Evolutionary conservation across 2,113 vertebrate species (phyloP).

Genomic region (Corynorhinus townsendii): DNA sequence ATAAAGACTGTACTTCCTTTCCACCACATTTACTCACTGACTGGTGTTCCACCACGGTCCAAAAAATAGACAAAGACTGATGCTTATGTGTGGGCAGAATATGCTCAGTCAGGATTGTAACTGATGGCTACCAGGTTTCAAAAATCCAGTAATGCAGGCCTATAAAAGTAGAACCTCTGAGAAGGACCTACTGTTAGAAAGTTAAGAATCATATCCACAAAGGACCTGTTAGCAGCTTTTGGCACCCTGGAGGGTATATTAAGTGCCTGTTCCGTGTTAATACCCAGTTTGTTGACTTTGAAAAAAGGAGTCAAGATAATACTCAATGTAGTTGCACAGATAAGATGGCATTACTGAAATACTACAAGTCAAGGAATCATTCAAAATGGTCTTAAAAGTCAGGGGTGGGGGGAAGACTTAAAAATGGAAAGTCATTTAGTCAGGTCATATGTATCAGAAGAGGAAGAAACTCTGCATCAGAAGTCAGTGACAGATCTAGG

Average conservation of each 20-base stretch:
- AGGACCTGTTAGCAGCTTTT: slow-evolving; percentile 4
- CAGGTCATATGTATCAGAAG: not conserved
- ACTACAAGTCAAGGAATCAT: not conserved
- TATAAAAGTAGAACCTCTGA: not conserved
- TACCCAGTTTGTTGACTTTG: slow-evolving; percentile 20
- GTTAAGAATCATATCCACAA: slow-evolving; percentile 16
- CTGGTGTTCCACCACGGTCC: not conserved
- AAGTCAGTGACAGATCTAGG: not conserved
- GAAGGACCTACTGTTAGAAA: not conserved
- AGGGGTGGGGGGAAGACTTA: not conserved
- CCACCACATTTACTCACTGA: not conserved
- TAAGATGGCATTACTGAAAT: not conserved
- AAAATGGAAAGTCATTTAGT: not conserved
- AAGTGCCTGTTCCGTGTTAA: not conserved
- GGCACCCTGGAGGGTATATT: not conserved
- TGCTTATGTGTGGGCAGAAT: slow-evolving; percentile 17
- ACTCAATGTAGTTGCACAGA: not conserved
- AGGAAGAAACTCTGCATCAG: not conserved
- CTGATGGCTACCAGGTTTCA: slow-evolving; percentile 30
- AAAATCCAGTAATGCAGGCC: not conserved
- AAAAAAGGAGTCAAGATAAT: not conserved
- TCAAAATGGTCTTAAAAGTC: slow-evolving; percentile 11
- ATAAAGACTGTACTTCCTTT: slow-evolving; percentile 45
- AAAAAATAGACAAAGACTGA: slow-evolving; percentile 27
- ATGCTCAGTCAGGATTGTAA: not conserved